These are phyloP conservation scores for Danio rerio DNA, from an alignment of 2,113 vertebrate genomes.

Conservation along the genomic window GRCz12tu NC_133182.1:79478501-79479000, in stretches of 20 bases:
- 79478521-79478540: slow-evolving; percentile 68
- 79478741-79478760: slow-evolving; percentile 68
- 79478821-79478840: slow-evolving; percentile 65
- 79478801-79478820: slow-evolving; percentile 77
- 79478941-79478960: slow-evolving; percentile 77
- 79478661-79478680: background rate
- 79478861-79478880: slow-evolving; percentile 17
- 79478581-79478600: slow-evolving; percentile 9
- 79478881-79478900: slow-evolving; percentile 63
- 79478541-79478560: background rate
- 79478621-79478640: slow-evolving; percentile 9
- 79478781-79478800: slow-evolving; percentile 78
- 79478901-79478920: slow-evolving; percentile 83
- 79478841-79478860: slow-evolving; percentile 77
- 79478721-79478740: slow-evolving; percentile 79
- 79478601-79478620: slow-evolving; percentile 22
- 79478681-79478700: slow-evolving; percentile 67
- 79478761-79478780: slow-evolving; percentile 74
- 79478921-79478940: slow-evolving; percentile 82
- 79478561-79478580: background rate
- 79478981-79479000: slow-evolving; percentile 22
- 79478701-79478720: slow-evolving; percentile 77
- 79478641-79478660: slow-evolving; percentile 9
- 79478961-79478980: slow-evolving; percentile 33
- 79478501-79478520: slow-evolving; percentile 82